Evolutionary conservation across 2,113 vertebrate species (phyloP).

Genomic region (Sorex araneus): DNA sequence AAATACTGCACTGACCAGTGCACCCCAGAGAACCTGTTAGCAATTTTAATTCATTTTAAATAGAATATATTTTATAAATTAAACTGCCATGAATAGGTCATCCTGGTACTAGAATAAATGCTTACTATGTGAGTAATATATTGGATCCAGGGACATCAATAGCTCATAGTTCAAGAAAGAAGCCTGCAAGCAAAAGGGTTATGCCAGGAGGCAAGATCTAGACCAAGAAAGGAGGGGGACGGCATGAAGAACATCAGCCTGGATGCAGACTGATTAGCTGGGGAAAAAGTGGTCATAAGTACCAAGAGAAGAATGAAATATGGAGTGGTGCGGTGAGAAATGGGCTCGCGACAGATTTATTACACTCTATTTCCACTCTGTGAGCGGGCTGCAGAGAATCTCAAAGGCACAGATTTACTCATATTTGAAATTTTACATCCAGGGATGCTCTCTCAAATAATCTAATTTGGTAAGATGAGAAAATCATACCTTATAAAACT

Average conservation of each 20-base stretch:
- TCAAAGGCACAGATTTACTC: conserved; percentile 69
- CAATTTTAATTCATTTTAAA: conserved; percentile 24
- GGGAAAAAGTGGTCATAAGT: conserved; percentile 8
- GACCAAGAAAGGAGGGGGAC: neutral
- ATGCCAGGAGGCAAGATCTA: neutral
- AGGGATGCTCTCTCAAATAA: conserved; percentile 75
- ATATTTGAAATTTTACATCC: conserved; percentile 76
- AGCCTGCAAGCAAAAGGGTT: neutral
- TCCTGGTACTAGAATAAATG: neutral
- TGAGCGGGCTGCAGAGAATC: conserved; percentile 42
- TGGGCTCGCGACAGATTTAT: conserved; percentile 66
- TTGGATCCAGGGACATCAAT: neutral
- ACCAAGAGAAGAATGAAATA: conserved; percentile 64
- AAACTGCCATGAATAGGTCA: neutral
- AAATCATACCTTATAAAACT: conserved; percentile 76
- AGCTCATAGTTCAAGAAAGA: conserved; percentile 18
- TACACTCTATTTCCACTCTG: conserved; percentile 64
- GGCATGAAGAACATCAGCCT: neutral
- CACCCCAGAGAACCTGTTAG: neutral
- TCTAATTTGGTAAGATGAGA: conserved; percentile 82
- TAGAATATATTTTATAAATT: neutral
- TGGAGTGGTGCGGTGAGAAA: conserved; percentile 46
- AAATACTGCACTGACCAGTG: neutral
- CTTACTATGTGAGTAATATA: neutral
- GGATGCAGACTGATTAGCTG: neutral